A percentile compares a stretch with the other conserved stretches of the same genome.
phyloP scores from a whole-genome alignment of 1,140 invertebrate genomes.

The Brachionus plicatilis region DNA sequence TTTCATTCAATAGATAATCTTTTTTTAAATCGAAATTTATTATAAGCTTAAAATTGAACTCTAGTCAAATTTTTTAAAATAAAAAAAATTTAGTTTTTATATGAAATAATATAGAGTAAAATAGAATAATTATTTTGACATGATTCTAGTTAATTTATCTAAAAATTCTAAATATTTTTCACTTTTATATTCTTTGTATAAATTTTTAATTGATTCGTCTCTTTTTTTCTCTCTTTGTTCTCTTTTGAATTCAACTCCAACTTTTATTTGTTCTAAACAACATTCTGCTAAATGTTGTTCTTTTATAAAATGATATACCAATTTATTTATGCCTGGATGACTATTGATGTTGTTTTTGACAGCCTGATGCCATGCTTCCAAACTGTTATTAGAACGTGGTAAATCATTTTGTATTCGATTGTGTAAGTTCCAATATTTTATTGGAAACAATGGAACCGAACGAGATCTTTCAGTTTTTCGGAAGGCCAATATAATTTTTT shows the following conservation, averaged over 20 bases:
- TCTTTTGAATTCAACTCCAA: neutral
- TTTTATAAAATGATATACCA: too few relatives aligned
- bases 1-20: neutral
- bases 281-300: too few relatives aligned
- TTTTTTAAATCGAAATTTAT: neutral
- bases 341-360: too few relatives aligned
- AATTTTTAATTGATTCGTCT: conserved; percentile 11
- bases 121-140: neutral
- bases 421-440: too few relatives aligned
- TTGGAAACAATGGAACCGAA: too few relatives aligned
- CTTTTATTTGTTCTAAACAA: too few relatives aligned
- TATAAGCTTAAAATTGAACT: neutral
- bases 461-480: too few relatives aligned
- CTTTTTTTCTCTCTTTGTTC: neutral
- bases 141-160: neutral
- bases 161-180: conserved; percentile 8
- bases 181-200: neutral
- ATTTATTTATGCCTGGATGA: too few relatives aligned
- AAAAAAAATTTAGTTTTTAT: neutral
- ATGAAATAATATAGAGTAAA: neutral
- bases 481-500: too few relatives aligned
- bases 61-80: neutral
- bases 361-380: too few relatives aligned
- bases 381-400: too few relatives aligned
- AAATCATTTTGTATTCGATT: too few relatives aligned